Evolutionary conservation across 2,797 vertebrate species (phyloP), one percentile per base, ranked within the genome.

Genomic region (Scomberomorus guttatus): DNA sequence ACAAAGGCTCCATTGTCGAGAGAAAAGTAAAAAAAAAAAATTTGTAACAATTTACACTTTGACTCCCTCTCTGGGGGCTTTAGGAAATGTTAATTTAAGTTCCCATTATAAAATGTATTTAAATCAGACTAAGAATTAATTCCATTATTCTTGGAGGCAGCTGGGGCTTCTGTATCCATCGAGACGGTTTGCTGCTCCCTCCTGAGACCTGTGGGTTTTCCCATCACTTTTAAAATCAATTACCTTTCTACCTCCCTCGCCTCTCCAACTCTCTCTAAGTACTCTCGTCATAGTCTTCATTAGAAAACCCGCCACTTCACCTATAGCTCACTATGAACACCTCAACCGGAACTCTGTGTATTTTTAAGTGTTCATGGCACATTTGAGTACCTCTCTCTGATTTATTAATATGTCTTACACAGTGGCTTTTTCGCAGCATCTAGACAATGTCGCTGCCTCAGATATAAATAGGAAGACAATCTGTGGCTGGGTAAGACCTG

Each of bases 171-270:
- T 82, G 81, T 89, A 92, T 94, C 91, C 82, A 27, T 87, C 61
- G 88, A 90, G 93, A 91, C 84, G 88, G 90, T 87, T 88, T 86
- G 82, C 85, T 86, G 89, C 85, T 87, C 83, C 89, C 93, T 91
- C 94, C 70, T 77, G 94, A 94, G 95, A 95, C 92, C 79, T 86
- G 77, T 92, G 91, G 90, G 91, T 94, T 94, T 91, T 93, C 90
- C 92, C 92, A 92, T 95, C 93, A 94, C 94, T 93, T 93, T 94
- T 94, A 90, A 95, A 95, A 95, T 95, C 94, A 95, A 95, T 95
- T 95, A 95, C 89, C 86, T 91, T 91, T 88, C 87, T 91, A 56
- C 89, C 90, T 94, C 90, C 93, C 86, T 91, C 77, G 77, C 90
- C 92, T 93, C 92, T 94, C 88, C 83, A 83, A 86, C 87, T 91